Base-by-base conservation (phyloP, 2,888 invertebrate genomes). In the Lasioglossum villosulum region DNA sequence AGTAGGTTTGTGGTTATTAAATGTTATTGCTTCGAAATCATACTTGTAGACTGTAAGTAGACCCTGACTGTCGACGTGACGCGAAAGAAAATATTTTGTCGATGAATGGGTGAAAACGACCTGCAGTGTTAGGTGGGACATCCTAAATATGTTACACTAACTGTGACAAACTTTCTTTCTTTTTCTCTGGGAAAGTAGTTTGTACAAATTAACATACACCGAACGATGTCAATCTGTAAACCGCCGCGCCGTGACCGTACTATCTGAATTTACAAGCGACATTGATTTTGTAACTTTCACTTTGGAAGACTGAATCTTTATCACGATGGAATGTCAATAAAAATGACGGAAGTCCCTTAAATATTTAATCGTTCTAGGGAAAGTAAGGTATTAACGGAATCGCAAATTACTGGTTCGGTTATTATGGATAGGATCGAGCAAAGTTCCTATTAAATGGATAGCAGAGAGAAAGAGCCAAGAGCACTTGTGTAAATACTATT, bases 181-280 rank as follows among this genome's bases (percentile, higher is more conserved):
- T 90, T 89, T 89, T 90, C 89, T 91, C 91, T 88, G 91, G 86
- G 88, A 90, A 90, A 90, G 90, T 88, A 79, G 89, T 83, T 80
- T 81, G 81, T 83, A 70, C 70, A 84, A 56, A 88, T 90, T 90
- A 90, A 76, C 86, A 90, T 90, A 89, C 84, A 80, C 39, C 59
- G 70, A 39, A 63, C 37, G 84, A 85, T 82, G 85, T 89, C 91
- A 92, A 93, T 93, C 92, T 92, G 92, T 92, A 92, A 92, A 92
- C 93, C 42, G 42, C 42, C 39, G 12, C 39, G 39, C 39, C 93
- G 92, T 89, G 88, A 88, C 91, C 88, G 77, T 70, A 84, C 80
- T 89, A 83, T 73, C 80, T 45, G 80, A 80, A 86, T 84, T 84
- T 85, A 80, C 78, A 78, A 82, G 80, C 75, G 81, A 72, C 88